Conservation (phyloP, 1,140 invertebrate genomes). For the Chelonus insularis region DNA sequence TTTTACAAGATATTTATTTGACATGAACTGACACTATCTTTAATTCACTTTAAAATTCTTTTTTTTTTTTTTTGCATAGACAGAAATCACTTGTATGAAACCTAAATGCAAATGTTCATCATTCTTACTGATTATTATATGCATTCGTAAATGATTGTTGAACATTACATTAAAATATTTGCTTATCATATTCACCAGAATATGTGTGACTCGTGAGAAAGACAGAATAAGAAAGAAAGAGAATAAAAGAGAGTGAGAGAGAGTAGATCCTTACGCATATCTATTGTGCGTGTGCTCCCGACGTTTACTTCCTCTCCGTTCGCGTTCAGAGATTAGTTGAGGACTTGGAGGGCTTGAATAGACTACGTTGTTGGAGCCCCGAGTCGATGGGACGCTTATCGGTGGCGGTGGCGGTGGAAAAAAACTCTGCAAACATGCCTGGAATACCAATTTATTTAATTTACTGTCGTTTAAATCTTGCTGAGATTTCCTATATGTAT, state of each 20-base stretch:
- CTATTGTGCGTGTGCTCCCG: conserved; percentile 56
- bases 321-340: conserved; percentile 52
- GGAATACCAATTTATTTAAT: conserved; percentile 25
- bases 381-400: conserved; percentile 52
- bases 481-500: background rate
- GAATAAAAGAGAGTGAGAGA: too few relatives aligned
- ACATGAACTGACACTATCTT: conserved; percentile 14
- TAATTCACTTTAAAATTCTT: too few relatives aligned
- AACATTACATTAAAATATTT: background rate
- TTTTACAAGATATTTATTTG: conserved; percentile 6
- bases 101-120: background rate
- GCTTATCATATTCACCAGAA: background rate
- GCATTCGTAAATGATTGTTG: background rate
- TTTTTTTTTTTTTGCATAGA: too few relatives aligned
- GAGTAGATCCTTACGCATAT: conserved; percentile 45
- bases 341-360: conserved; percentile 59
- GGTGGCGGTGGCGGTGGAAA: conserved; percentile 58
- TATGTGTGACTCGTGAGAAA: background rate
- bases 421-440: conserved; percentile 61
- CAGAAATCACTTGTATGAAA: background rate
- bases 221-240: too few relatives aligned
- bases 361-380: conserved; percentile 55
- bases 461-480: background rate
- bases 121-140: background rate
- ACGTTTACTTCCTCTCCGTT: conserved; percentile 55